Conservation (phyloP, 2,797 vertebrate species). For the Danio albolineatus region DNA sequence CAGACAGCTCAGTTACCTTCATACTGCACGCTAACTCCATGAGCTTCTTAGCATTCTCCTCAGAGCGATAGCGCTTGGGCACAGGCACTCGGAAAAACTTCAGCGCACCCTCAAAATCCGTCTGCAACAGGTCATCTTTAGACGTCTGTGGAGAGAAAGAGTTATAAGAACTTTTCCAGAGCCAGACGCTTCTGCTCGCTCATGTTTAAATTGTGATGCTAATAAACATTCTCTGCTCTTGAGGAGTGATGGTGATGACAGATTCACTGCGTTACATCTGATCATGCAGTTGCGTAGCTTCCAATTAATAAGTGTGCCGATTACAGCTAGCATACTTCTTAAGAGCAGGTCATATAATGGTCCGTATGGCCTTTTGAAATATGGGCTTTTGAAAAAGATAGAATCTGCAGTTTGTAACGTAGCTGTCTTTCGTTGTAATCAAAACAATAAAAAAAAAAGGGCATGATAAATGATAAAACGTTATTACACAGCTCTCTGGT, state of each 20-base stretch:
- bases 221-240: too few relatives aligned
- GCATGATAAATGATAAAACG: too few relatives aligned
- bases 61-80: constrained; percentile 97
- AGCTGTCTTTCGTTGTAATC: too few relatives aligned
- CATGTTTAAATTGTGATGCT: not conserved
- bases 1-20: constrained; percentile 84
- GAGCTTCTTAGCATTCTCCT: constrained; percentile 98
- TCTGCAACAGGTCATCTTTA: constrained; percentile 94
- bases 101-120: constrained; percentile 96
- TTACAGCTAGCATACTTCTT: not conserved
- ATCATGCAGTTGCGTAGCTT: not conserved
- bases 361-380: too few relatives aligned
- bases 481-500: too few relatives aligned
- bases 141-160: constrained; percentile 83
- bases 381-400: too few relatives aligned
- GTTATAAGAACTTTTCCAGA: not conserved
- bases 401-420: too few relatives aligned
- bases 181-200: not conserved
- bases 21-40: constrained; percentile 98
- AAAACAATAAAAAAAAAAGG: too few relatives aligned
- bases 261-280: not conserved
- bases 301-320: not conserved
- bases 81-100: constrained; percentile 99
- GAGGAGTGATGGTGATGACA: not conserved
- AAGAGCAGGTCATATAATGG: too few relatives aligned